Base-by-base conservation (phyloP, 1,140 invertebrate genomes). In the Bicyclus anynana region DNA sequence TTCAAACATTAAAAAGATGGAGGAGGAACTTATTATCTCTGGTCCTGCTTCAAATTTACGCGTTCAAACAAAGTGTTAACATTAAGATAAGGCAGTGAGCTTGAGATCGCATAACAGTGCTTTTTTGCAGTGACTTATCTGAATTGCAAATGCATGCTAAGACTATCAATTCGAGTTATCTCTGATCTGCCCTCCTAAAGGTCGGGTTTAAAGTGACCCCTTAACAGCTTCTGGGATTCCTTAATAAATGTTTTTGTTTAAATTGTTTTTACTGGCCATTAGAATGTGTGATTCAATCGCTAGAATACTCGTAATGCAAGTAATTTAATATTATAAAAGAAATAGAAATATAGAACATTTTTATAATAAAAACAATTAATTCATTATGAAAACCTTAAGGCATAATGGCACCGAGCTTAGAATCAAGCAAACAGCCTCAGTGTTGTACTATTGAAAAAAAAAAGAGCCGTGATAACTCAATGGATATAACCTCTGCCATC, bases 11-110 rank as follows among this genome's bases (percentile, higher is more conserved):
- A 16, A 40, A n/a, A 14, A 17, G 6, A 40, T 40, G 37, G 14
- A 5, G 1, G 2, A 23, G 12, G 37, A 3, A 13, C 13, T 40
- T 40, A 17, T 40, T 40, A 40, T 40, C 37, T 40, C 37, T 0
- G 37, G 13, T 40, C 13, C 17, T 40, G 37, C 6, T 27, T 27
- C 50, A 52, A 17, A 26, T 13, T 52, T 52, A 52, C 49, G 49
- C 35, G 66, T 46, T 55, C 62, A 67, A 73, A 69, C 65, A 72
- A 67, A 70, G 74, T 72, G 74, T 67, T 66, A 74, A 72, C 74
- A 69, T 77, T 68, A 74, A 77, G 69, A 77, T 77, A 77, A 72
- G 38, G 21, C 37, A 62, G 10, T 27, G 42, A 58, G 40, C 17
- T 64, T 54, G 62, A 66, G 62, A 53, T 61, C 60, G 54, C 55